Percentiles rank a stretch among this genome's conserved stretches.
Evolutionary conservation across 2,113 vertebrate species (phyloP).

Genomic region (Ariopsis seemanni): DNA sequence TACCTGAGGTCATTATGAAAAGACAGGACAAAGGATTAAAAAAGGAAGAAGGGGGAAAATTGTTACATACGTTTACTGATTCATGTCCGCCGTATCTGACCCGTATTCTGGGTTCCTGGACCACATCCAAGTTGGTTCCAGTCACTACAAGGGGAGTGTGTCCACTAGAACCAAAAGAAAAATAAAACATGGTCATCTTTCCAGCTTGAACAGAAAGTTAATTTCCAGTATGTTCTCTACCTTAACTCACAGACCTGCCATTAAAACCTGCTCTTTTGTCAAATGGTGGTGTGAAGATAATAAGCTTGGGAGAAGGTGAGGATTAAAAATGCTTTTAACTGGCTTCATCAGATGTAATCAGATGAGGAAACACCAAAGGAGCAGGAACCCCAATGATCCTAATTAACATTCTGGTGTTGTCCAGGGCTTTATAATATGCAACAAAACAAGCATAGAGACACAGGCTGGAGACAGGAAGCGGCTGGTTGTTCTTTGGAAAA

Average conservation of each 20-base stretch:
- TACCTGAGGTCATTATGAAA: constrained; percentile 42
- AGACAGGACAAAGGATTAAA: constrained; percentile 27
- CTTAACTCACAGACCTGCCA: constrained; percentile 4
- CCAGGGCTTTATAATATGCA: constrained; percentile 36
- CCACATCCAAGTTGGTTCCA: constrained; percentile 92
- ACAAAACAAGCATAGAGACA: constrained; percentile 40
- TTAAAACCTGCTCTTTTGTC: constrained; percentile 27
- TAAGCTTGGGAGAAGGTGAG: constrained; percentile 50
- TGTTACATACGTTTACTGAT: constrained; percentile 70
- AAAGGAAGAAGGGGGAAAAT: neutral
- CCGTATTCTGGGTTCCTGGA: constrained; percentile 92
- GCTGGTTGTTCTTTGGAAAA: constrained; percentile 18
- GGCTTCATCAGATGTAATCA: constrained; percentile 52
- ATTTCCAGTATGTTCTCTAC: neutral
- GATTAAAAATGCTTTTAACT: constrained; percentile 60
- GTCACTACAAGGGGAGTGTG: constrained; percentile 90
- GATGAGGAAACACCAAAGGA: constrained; percentile 55
- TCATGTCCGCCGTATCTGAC: constrained; percentile 90
- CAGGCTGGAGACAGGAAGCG: constrained; percentile 18
- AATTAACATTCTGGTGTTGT: constrained; percentile 53
- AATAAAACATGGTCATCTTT: neutral
- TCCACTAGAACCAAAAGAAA: constrained; percentile 72
- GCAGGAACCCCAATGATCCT: constrained; percentile 21
- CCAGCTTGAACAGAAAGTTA: constrained; percentile 14
- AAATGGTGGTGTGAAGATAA: constrained; percentile 54